These are phyloP conservation scores for Brachyalestes nurse DNA, from an alignment of 2,797 vertebrate species.

Conservation along the genomic window DNA sequence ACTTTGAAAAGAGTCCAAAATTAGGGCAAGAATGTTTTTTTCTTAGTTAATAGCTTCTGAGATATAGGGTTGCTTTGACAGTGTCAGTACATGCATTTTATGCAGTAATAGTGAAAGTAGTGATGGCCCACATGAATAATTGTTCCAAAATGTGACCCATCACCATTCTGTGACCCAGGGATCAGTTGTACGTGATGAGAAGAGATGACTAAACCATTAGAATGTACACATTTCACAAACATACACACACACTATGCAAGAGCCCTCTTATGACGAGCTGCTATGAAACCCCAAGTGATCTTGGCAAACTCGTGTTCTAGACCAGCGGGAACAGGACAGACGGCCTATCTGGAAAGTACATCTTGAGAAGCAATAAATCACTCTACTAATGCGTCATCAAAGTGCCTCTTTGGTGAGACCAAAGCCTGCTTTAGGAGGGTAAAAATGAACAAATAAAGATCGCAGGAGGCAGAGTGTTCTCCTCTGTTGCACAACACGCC, in stretches of 20 bases:
- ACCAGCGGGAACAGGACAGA: background rate
- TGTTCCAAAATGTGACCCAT: too few species aligned
- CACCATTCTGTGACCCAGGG: too few species aligned
- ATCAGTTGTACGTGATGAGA: background rate
- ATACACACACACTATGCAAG: background rate
- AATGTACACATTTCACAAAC: background rate
- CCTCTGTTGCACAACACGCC: conserved; percentile 41
- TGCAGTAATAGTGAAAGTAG: too few species aligned
- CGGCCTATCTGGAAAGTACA: conserved; percentile 41
- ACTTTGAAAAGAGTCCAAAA: too few species aligned
- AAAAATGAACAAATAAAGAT: conserved; percentile 51
- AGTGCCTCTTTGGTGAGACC: conserved; percentile 61
- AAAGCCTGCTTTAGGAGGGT: conserved; percentile 45
- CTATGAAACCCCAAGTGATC: conserved; percentile 13
- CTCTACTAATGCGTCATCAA: conserved; percentile 71
- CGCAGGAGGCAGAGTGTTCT: conserved; percentile 44
- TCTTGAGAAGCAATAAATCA: conserved; percentile 66
- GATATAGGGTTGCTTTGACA: too few species aligned
- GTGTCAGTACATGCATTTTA: too few species aligned
- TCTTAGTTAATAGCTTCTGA: too few species aligned
- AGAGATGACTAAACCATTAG: conserved; percentile 19
- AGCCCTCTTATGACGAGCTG: background rate
- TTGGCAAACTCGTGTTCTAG: conserved; percentile 13
- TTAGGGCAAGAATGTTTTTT: too few species aligned
- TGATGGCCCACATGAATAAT: too few species aligned